Conservation (phyloP, 1,140 invertebrate genomes). For the Arctopsyche grandis region DNA sequence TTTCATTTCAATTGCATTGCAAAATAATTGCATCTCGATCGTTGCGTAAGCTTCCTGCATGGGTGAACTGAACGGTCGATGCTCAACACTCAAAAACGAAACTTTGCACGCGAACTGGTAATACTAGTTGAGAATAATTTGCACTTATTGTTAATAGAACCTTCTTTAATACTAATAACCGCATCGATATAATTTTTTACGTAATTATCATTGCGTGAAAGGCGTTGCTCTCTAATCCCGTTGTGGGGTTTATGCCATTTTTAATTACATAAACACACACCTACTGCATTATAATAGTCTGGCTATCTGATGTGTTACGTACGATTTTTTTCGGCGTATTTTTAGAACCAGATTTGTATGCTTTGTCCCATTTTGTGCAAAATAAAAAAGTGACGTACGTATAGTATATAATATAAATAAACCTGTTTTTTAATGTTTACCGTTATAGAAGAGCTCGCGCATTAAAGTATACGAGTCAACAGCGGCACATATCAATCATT, state of each 20-base stretch:
- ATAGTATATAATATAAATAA: not conserved
- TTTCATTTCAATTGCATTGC: conserved; percentile 1
- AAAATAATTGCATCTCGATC: conserved; percentile 8
- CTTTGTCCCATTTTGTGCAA: not conserved
- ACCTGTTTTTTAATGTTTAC: not conserved
- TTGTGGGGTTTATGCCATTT: too few species aligned
- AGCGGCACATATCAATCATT: not conserved
- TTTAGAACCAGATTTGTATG: not conserved
- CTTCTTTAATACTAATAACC: too few species aligned
- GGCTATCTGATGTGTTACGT: too few species aligned
- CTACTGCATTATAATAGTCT: too few species aligned
- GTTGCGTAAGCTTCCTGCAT: conserved; percentile 34
- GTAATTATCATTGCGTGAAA: too few species aligned
- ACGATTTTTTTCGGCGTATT: too few species aligned
- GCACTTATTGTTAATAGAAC: too few species aligned
- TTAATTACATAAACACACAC: too few species aligned
- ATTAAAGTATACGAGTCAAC: not conserved
- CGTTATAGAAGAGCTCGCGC: conserved; percentile 7
- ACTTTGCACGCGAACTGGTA: not conserved
- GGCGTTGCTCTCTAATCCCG: too few species aligned
- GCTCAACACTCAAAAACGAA: not conserved
- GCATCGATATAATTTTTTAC: too few species aligned
- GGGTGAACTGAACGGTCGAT: not conserved
- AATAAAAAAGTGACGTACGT: conserved; percentile 2
- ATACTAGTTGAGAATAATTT: not conserved